Conservation (phyloP, 2,113 vertebrate genomes). For the Lates calcarifer region DNA sequence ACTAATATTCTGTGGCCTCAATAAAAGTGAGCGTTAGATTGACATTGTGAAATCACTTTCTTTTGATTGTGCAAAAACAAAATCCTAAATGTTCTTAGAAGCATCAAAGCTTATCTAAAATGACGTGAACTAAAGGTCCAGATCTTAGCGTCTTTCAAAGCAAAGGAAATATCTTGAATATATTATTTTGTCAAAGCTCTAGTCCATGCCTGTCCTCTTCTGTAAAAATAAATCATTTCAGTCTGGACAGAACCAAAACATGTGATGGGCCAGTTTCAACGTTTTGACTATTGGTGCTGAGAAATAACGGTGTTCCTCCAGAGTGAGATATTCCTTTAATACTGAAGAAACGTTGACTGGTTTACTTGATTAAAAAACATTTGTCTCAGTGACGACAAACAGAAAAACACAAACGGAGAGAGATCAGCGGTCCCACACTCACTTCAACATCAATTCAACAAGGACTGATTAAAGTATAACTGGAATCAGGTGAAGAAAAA, state of each 20-base stretch:
- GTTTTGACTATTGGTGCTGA: neutral
- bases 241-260: no score
- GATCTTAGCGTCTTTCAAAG: no score
- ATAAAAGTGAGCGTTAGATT: no score
- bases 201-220: no score
- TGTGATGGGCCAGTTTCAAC: neutral
- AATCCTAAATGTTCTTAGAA: no score
- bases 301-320: neutral
- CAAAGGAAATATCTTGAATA: no score
- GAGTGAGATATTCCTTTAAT: constrained; percentile 52
- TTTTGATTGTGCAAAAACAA: no score
- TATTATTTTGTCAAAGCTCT: no score
- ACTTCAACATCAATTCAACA: neutral
- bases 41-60: no score
- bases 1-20: neutral
- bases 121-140: no score
- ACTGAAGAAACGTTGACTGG: constrained; percentile 5
- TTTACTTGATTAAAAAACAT: neutral
- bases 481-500: neutral
- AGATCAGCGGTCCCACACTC: neutral
- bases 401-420: neutral
- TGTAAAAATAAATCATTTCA: no score
- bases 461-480: neutral
- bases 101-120: no score
- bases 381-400: neutral